phyloP scores from a whole-genome alignment of 2,888 invertebrate genomes.

The Drosophila mercatorum region DNA sequence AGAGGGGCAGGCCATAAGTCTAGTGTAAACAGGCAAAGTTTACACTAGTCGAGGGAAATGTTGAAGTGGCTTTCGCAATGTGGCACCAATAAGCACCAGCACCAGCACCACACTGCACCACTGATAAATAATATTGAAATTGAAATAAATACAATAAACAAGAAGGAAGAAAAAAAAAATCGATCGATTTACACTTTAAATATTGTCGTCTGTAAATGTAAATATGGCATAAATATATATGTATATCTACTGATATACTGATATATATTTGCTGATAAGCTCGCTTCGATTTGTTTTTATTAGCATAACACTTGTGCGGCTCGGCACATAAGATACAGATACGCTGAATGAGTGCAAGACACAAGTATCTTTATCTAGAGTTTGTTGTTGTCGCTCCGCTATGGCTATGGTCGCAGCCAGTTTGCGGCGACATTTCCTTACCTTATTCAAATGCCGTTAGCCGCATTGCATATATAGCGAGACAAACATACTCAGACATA shows the following conservation, averaged over 20 bases:
- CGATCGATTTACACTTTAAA: constrained; percentile 78
- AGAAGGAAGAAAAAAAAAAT: constrained; percentile 32
- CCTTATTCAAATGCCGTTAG: constrained; percentile 78
- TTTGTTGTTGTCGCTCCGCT: constrained; percentile 9
- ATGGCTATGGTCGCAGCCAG: constrained; percentile 2
- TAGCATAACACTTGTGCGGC: constrained; percentile 80
- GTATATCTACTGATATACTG: not conserved
- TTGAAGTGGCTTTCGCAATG: constrained; percentile 59
- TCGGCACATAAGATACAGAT: constrained; percentile 25
- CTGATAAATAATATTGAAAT: constrained; percentile 74
- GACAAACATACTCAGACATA: not conserved
- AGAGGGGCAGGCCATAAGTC: constrained; percentile 24
- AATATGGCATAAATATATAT: constrained; percentile 54
- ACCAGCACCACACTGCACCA: constrained; percentile 17
- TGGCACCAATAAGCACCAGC: constrained; percentile 29
- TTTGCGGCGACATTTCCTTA: constrained; percentile 55
- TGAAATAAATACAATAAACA: constrained; percentile 77
- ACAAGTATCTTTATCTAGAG: constrained; percentile 16
- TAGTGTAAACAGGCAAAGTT: constrained; percentile 43
- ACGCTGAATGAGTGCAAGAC: constrained; percentile 38
- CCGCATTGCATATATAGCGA: constrained; percentile 30
- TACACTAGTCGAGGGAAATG: constrained; percentile 28
- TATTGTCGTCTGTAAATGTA: constrained; percentile 57
- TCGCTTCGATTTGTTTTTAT: constrained; percentile 74
- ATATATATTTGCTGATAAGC: constrained; percentile 58